Evolutionary conservation across 2,113 vertebrate genomes (phyloP).

Genomic region (Gnathonemus echidnorhynchus): DNA sequence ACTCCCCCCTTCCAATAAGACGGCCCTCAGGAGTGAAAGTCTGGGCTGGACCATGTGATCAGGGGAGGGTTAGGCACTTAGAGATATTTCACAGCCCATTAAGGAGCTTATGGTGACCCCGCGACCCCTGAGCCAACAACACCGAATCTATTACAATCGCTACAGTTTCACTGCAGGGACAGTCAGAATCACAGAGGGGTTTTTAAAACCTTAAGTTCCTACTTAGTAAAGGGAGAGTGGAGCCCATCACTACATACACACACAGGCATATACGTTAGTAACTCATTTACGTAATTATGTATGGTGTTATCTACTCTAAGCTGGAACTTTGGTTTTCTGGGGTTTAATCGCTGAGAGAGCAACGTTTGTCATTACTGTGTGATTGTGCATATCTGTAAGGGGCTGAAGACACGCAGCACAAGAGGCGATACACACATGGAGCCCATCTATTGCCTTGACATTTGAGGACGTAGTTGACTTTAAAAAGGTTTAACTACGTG

Average conservation of each 20-base stretch:
- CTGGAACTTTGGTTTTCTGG: background rate
- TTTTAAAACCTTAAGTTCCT: slow-evolving; percentile 77
- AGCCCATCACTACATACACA: background rate
- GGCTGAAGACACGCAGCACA: background rate
- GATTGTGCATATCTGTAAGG: background rate
- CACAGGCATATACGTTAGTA: background rate
- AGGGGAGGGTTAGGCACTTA: slow-evolving; percentile 98
- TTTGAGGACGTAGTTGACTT: background rate
- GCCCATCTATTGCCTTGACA: background rate
- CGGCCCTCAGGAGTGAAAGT: slow-evolving; percentile 74
- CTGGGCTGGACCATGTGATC: slow-evolving; percentile 82
- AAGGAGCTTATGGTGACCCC: slow-evolving; percentile 98
- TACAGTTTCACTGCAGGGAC: slow-evolving; percentile 73
- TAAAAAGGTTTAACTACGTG: background rate
- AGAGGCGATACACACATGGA: background rate
- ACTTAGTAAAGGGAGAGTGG: slow-evolving; percentile 60
- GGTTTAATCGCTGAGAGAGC: background rate
- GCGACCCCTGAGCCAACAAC: slow-evolving; percentile 90
- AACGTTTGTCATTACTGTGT: background rate
- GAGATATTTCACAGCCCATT: slow-evolving; percentile 99
- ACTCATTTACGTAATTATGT: background rate
- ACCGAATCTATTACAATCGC: slow-evolving; percentile 97
- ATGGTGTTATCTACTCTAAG: background rate
- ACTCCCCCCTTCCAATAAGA: slow-evolving; percentile 60
- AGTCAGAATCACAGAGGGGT: slow-evolving; percentile 68